A percentile compares a stretch with the other conserved stretches of the same genome.
Conservation (phyloP, 2,113 vertebrate species). For the Bungarus multicinctus region DNA sequence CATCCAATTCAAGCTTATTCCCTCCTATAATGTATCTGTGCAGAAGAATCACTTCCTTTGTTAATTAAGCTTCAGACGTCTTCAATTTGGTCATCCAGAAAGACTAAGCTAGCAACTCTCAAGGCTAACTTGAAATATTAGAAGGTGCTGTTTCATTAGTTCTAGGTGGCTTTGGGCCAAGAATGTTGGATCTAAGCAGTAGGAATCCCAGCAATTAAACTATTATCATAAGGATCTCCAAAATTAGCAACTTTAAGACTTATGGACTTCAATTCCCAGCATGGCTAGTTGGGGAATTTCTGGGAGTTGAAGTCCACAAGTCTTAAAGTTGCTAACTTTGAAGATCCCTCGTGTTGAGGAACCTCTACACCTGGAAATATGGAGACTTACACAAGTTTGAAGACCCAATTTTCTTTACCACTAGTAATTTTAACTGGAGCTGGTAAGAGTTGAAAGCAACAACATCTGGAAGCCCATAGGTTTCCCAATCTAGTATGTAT, state of each 20-base stretch:
- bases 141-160: not conserved
- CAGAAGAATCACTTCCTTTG: not conserved
- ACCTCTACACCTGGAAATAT: not conserved
- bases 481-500: not conserved
- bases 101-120: not conserved
- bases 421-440: not conserved
- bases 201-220: not conserved
- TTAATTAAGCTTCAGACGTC: not conserved
- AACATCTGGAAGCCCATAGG: not conserved
- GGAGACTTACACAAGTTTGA: not conserved
- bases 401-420: not conserved
- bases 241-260: not conserved
- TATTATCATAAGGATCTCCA: not conserved
- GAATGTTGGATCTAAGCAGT: no score
- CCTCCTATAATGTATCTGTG: not conserved
- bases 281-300: no score
- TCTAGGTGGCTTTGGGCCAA: not conserved
- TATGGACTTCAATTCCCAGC: not conserved
- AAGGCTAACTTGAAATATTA: not conserved
- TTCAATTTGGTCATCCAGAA: not conserved
- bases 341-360: not conserved
- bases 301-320: no score
- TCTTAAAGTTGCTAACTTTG: no score
- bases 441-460: not conserved
- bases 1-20: not conserved